Evolutionary conservation across 2,113 vertebrate genomes (phyloP), one percentile per base, ranked within the genome.

Genomic region (Xiphorhynchus elegans): DNA sequence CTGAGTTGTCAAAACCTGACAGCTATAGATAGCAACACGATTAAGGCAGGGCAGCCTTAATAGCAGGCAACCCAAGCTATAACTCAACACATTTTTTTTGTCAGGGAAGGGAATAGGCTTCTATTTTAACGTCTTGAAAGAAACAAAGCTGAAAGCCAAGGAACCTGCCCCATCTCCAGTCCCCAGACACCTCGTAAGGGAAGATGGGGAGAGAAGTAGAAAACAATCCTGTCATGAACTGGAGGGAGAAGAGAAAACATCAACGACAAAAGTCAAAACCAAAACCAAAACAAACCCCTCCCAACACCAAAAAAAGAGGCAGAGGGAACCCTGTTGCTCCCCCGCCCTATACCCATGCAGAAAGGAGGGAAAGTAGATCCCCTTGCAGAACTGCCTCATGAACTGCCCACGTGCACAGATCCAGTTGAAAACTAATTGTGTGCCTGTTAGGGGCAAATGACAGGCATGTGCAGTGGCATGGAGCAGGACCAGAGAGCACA

Each of bases 341-440:
- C 13, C 55, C 3, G 29, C 15, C 29, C 33, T 39, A 6, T 3
- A 49, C 1, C 3, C 8, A 39, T 0, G 2, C 2, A 24, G 29
- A 73, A 29, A 67, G 8, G 5, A 79, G 1, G 28, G 17, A 63
- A 73, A 66, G 6, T 2, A 33, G 6, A 6, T 8, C 8, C 5
- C 19, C 21, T 64, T 76, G 26, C 14, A 70, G 55, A 80, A 33
- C 7, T 4, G 10, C 21, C 17, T 9, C 29, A 9, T 2, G 9
- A 85, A 19, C 37, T 37, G 37, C 21, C 8, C 17, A 21, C 5
- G 73, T 0, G 1, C 33, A 52, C 7, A 18, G 26, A 40, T 21
- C n/a, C 9, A n/a, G 7, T 5, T 26, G 26, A 64, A 83, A 64
- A 63, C 39, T 26, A 42, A 11, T 47, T 75, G 33, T 17, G 8